phyloP scores from a whole-genome alignment of 2,797 vertebrate genomes.

The Lacerta bilineata region DNA sequence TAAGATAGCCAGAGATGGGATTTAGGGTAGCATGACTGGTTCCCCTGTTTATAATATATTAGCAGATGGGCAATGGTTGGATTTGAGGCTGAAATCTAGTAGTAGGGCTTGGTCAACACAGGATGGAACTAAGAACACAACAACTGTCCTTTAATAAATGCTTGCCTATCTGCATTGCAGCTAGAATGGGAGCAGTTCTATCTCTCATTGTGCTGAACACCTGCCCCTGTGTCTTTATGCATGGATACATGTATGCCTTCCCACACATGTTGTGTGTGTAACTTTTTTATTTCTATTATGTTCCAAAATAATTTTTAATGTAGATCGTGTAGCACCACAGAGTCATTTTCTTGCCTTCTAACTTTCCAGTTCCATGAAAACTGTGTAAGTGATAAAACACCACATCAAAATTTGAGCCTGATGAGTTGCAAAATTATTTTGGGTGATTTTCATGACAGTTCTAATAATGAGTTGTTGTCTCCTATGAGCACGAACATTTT shows the following conservation, averaged over 20 bases:
- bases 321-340: neutral
- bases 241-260: too few species aligned
- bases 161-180: neutral
- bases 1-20: too few species aligned
- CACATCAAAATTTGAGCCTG: neutral
- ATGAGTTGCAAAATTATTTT: neutral
- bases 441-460: slow-evolving; percentile 1
- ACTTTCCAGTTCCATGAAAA: slow-evolving; percentile 1
- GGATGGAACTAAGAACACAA: too few species aligned
- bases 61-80: neutral
- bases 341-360: neutral
- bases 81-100: neutral
- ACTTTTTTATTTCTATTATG: neutral
- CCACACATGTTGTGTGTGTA: neutral
- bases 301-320: neutral
- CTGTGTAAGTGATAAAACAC: neutral
- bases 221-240: neutral
- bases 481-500: slow-evolving; percentile 21
- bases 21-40: too few species aligned
- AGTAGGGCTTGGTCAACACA: neutral
- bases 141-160: neutral
- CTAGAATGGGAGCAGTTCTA: neutral
- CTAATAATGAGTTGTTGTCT: slow-evolving; percentile 6
- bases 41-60: neutral
- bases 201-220: neutral